Evolutionary conservation across 2,888 invertebrate genomes (phyloP).

Genomic region (Nemurella pictetii): DNA sequence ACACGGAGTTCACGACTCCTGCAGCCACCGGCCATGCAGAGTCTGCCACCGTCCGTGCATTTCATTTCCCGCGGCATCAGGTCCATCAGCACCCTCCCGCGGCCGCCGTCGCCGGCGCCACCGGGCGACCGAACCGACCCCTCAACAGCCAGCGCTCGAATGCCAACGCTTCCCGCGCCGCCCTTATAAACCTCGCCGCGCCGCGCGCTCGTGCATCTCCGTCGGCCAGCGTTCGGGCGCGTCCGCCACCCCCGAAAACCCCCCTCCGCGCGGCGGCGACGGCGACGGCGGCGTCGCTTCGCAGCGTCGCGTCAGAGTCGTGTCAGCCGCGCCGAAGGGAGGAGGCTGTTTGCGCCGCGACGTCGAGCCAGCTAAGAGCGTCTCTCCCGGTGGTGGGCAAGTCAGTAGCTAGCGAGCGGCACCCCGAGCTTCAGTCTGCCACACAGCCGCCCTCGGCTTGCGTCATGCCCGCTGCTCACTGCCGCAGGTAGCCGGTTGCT

Average conservation of each 20-base stretch:
- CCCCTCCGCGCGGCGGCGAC: conserved; percentile 1
- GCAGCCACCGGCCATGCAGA: too few species aligned
- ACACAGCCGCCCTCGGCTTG: background rate
- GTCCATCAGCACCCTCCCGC: background rate
- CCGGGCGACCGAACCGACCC: background rate
- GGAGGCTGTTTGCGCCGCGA: conserved; percentile 29
- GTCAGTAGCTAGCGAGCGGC: background rate
- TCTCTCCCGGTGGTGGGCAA: background rate
- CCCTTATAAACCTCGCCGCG: background rate
- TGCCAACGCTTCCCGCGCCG: background rate
- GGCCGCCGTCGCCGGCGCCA: background rate
- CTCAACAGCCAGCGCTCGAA: background rate
- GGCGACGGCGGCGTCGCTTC: conserved; percentile 3
- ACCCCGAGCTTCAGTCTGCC: background rate
- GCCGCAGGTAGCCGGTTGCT: conserved; percentile 4
- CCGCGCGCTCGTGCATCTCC: conserved; percentile 6
- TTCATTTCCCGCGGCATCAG: too few species aligned
- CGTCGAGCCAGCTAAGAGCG: background rate
- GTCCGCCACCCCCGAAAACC: conserved; percentile 9
- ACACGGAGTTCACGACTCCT: too few species aligned
- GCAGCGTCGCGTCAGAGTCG: conserved; percentile 39
- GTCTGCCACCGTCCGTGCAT: too few species aligned
- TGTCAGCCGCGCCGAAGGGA: conserved; percentile 36
- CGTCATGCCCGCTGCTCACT: background rate
- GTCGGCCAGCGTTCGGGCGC: background rate